A percentile compares a stretch with the other conserved stretches of the same genome.
These are phyloP conservation scores for Montipora capitata DNA, from an alignment of 92 coral and sea anemone genomes.

Conservation along the genomic window DNA sequence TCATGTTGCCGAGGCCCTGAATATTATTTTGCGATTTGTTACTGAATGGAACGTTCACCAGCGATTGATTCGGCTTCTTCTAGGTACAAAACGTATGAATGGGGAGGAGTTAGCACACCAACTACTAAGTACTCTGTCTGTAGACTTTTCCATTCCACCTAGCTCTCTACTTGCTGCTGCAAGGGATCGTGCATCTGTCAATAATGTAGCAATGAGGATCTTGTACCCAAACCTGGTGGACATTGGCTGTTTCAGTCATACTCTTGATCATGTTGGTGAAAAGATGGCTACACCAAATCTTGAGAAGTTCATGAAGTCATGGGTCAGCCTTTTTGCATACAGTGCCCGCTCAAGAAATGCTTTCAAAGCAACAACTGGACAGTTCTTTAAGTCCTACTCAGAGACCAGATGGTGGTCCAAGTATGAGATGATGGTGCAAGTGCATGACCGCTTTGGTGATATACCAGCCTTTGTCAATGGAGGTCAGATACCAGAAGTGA, in stretches of 20 bases:
- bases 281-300: slow-evolving; percentile 65
- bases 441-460: slow-evolving; percentile 69
- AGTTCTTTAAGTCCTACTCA: slow-evolving; percentile 53
- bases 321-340: neutral
- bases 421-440: slow-evolving; percentile 65
- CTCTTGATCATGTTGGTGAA: slow-evolving; percentile 73
- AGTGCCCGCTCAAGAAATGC: slow-evolving; percentile 25
- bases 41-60: slow-evolving; percentile 53
- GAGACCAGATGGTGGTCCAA: slow-evolving; percentile 71
- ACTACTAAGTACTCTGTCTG: slow-evolving; percentile 58
- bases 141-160: slow-evolving; percentile 63
- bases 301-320: slow-evolving; percentile 66
- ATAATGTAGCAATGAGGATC: slow-evolving; percentile 59
- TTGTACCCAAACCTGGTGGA: slow-evolving; percentile 12
- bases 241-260: slow-evolving; percentile 62
- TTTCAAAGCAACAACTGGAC: slow-evolving; percentile 54
- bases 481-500: slow-evolving; percentile 50
- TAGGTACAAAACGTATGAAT: slow-evolving; percentile 52
- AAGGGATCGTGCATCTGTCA: slow-evolving; percentile 72
- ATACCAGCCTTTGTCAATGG: slow-evolving; percentile 59
- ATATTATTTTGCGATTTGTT: slow-evolving; percentile 60
- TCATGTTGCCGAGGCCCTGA: slow-evolving; percentile 52
- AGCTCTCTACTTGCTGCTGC: slow-evolving; percentile 53
- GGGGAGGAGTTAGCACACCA: slow-evolving; percentile 59
- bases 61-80: slow-evolving; percentile 64